Evolutionary conservation across 2,113 vertebrate species (phyloP).

Genomic region (Vulpes ferrilata): DNA sequence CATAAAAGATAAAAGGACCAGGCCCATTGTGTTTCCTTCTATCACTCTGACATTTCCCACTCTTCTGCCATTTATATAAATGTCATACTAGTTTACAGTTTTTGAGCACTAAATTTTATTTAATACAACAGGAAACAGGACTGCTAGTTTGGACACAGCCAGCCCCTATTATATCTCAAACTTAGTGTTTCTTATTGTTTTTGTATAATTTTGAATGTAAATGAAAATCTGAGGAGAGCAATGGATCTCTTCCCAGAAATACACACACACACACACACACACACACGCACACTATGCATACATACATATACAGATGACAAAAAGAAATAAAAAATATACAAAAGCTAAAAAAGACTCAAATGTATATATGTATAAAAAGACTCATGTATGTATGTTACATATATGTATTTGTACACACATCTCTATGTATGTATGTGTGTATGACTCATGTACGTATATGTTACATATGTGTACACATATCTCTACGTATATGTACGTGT

Average conservation of each 20-base stretch:
- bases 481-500: too few species aligned
- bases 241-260: background rate
- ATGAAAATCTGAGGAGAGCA: slow-evolving; percentile 5
- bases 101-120: background rate
- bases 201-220: background rate
- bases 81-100: background rate
- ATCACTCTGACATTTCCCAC: background rate
- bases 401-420: background rate
- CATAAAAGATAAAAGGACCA: background rate
- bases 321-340: background rate
- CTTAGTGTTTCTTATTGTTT: background rate
- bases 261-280: background rate
- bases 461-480: background rate
- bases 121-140: background rate
- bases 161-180: background rate
- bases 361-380: background rate
- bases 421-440: background rate
- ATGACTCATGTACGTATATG: too few species aligned
- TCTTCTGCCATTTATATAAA: background rate
- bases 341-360: background rate
- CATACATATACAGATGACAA: background rate
- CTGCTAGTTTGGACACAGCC: background rate
- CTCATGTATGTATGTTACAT: background rate
- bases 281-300: background rate
- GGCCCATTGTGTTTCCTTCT: background rate